Base-by-base conservation (phyloP, 2,888 invertebrate species). In the Quadriops clusia region DNA sequence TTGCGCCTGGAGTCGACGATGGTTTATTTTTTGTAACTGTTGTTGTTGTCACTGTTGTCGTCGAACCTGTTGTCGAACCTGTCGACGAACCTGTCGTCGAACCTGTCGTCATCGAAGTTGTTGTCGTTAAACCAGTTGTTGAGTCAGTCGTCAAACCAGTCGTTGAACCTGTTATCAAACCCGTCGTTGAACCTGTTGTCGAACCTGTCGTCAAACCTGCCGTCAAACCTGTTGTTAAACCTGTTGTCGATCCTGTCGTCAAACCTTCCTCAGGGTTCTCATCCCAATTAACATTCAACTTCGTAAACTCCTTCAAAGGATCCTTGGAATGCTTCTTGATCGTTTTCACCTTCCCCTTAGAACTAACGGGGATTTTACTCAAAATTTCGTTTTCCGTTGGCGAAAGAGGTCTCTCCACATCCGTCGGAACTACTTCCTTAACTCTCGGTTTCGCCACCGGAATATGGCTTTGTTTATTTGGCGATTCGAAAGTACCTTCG, bases 311-410 rank as follows among this genome's bases (percentile, higher is more conserved):
- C 44, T 61, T 61, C 13, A 61, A 33, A 2, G 61, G 61, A 44
- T 61, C 60, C 44, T 64, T 64, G 2, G 64, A 63, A 44, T 64
- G 64, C 47, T 64, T 64, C 40, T 63, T 64, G 12, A 64, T 63
- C 2, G 64, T 64, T 50, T 63, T 63, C 2, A 63, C 51, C 53
- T 63, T 63, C 10, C 56, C 51, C 18, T 58, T 60, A 3, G 51
- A 32, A 6, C 44, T 41, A 10, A 61, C 50, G 1, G 61, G 60
- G 32, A 61, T 61, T 46, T 56, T 58, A 32, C 58, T 60, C 22
- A 58, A 41, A 8, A 58, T 41, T 23, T 58, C 58, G 17, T 44
- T 45, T 10, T 57, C 56, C 4, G 47, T 43, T 14, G 52, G 47
- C 2, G 51, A 47, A n/a, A 40, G 26, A 10, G 44, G 37, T 13